Conservation (phyloP, 2,888 invertebrate species). For the Ligdia adustata region DNA sequence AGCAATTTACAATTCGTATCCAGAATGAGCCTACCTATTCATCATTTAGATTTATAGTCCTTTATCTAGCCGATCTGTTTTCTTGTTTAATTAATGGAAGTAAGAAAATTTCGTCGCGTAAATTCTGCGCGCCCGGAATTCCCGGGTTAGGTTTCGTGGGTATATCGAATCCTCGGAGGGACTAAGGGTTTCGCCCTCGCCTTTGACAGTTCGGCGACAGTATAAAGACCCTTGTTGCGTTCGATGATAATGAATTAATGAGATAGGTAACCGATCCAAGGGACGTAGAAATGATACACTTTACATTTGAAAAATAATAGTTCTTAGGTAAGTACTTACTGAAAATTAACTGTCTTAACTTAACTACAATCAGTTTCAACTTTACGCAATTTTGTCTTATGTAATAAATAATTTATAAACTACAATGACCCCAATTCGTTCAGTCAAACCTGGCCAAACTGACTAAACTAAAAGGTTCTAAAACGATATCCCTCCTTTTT, state of each 20-base stretch:
- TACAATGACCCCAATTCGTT: too few relatives aligned
- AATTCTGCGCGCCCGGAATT: conserved; percentile 43
- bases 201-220: conserved; percentile 45
- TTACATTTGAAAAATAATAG: too few relatives aligned
- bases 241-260: conserved; percentile 36
- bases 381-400: too few relatives aligned
- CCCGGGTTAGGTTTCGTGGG: conserved; percentile 42
- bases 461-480: too few relatives aligned
- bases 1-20: conserved; percentile 78
- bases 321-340: too few relatives aligned
- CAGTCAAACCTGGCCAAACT: too few relatives aligned
- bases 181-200: conserved; percentile 18
- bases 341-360: too few relatives aligned
- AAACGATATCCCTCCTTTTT: too few relatives aligned
- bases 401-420: too few relatives aligned
- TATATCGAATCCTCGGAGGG: background rate
- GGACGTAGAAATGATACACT: background rate
- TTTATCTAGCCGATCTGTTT: conserved; percentile 78
- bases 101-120: conserved; percentile 63
- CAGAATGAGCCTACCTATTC: conserved; percentile 72
- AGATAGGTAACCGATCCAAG: conserved; percentile 24
- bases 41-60: conserved; percentile 82
- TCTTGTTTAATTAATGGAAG: conserved; percentile 80
- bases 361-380: too few relatives aligned
- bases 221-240: conserved; percentile 40